Percentiles rank a stretch among this genome's conserved stretches.
Evolutionary conservation across 30 jellyfish, hydroid and myxozoan genomes (phyloP).

Genomic region (Aurelia aurita complex sp. Pacific): DNA sequence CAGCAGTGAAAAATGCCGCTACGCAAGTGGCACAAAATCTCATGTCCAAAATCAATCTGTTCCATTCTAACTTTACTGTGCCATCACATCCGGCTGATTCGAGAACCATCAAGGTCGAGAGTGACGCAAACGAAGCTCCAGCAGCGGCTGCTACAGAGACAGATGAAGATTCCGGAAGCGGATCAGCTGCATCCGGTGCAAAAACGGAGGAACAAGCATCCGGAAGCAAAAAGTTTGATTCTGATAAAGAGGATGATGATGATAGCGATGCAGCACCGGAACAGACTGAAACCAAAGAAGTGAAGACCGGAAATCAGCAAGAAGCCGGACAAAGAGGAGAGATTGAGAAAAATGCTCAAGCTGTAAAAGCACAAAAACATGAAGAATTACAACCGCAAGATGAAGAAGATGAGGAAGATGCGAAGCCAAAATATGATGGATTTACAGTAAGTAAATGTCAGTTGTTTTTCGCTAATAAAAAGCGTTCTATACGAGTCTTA

Average conservation of each 20-base stretch:
- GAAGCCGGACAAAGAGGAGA: slow-evolving; percentile 66
- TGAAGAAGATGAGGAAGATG: slow-evolving; percentile 68
- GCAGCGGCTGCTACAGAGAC: slow-evolving; percentile 33
- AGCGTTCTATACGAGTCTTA: no score
- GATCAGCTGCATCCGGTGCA: slow-evolving; percentile 49
- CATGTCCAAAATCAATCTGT: slow-evolving; percentile 14
- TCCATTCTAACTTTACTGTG: slow-evolving; percentile 33
- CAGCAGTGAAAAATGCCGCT: slow-evolving; percentile 22
- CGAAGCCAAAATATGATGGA: slow-evolving; percentile 64
- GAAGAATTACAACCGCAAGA: slow-evolving; percentile 79
- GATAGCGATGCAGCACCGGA: slow-evolving; percentile 38
- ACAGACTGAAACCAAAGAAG: slow-evolving; percentile 51
- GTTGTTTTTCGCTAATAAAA: neutral
- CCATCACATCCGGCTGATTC: slow-evolving; percentile 51
- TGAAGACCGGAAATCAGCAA: slow-evolving; percentile 3
- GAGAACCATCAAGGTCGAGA: slow-evolving; percentile 28
- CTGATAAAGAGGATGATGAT: slow-evolving; percentile 59
- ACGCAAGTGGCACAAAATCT: slow-evolving; percentile 45
- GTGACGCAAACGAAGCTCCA: slow-evolving; percentile 30
- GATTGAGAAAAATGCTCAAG: slow-evolving; percentile 28
- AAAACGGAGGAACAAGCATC: slow-evolving; percentile 21
- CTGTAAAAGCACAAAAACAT: slow-evolving; percentile 47
- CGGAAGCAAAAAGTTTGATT: slow-evolving; percentile 28
- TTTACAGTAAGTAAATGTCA: slow-evolving; percentile 41
- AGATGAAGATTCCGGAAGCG: slow-evolving; percentile 64